Evolutionary conservation across 1,140 invertebrate genomes (phyloP).

Genomic region (Aphaenogaster ashmeadi): DNA sequence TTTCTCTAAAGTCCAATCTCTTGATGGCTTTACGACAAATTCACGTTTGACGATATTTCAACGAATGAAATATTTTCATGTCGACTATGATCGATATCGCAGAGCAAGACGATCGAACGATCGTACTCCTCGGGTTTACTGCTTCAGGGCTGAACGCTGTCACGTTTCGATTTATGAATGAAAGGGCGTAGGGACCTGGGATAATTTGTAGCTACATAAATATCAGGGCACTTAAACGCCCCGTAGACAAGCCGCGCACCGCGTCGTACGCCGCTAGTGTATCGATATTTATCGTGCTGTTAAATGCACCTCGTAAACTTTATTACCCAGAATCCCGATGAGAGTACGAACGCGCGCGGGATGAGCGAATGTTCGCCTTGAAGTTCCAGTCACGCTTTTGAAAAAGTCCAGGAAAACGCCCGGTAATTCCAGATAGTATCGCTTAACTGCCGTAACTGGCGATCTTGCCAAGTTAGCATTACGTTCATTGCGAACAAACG

Average conservation of each 20-base stretch:
- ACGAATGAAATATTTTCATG: neutral
- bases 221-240: slow-evolving; percentile 67
- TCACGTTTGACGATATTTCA: neutral
- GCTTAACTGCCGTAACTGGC: neutral
- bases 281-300: slow-evolving; percentile 78
- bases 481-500: slow-evolving; percentile 1
- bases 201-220: slow-evolving; percentile 77
- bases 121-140: slow-evolving; percentile 56
- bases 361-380: neutral
- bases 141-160: slow-evolving; percentile 44
- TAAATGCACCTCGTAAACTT: slow-evolving; percentile 79
- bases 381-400: slow-evolving; percentile 29
- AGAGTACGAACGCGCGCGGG: slow-evolving; percentile 28
- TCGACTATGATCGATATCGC: slow-evolving; percentile 34
- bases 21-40: neutral
- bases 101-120: slow-evolving; percentile 22
- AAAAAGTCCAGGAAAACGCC: slow-evolving; percentile 40
- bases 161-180: slow-evolving; percentile 64
- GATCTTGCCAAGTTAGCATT: slow-evolving; percentile 15
- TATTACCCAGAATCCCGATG: slow-evolving; percentile 51
- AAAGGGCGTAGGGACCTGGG: slow-evolving; percentile 15
- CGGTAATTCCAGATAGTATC: slow-evolving; percentile 31
- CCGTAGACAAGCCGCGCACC: slow-evolving; percentile 5
- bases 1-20: neutral
- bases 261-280: slow-evolving; percentile 36